Evolutionary conservation across 2,797 vertebrate genomes (phyloP).

Genomic region (Chelon auratus): DNA sequence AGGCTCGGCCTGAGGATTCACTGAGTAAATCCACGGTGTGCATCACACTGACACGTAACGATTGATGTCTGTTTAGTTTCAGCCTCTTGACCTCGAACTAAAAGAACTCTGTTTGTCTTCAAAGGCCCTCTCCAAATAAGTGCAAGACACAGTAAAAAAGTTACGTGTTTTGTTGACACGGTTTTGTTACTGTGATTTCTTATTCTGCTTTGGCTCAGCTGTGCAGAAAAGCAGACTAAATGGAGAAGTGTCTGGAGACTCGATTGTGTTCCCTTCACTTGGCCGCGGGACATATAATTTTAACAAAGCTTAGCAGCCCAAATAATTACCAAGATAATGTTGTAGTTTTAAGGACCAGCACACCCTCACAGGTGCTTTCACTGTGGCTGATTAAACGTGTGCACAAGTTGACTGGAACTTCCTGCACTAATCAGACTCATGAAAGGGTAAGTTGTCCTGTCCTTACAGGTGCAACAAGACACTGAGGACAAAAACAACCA

Average conservation of each 20-base stretch:
- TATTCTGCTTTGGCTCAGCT: background rate
- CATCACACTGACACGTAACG: constrained; percentile 42
- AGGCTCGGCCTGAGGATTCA: constrained; percentile 33
- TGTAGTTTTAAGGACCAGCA: background rate
- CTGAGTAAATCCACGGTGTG: constrained; percentile 24
- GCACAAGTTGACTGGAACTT: constrained; percentile 13
- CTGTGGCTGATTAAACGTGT: constrained; percentile 22
- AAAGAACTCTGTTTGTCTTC: constrained; percentile 40
- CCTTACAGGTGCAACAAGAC: constrained; percentile 11
- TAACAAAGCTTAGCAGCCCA: background rate
- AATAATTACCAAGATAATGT: background rate
- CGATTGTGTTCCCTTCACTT: constrained; percentile 4
- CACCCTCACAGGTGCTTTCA: constrained; percentile 30
- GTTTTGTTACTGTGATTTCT: constrained; percentile 4
- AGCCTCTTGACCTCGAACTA: constrained; percentile 50
- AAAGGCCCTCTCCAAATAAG: constrained; percentile 37
- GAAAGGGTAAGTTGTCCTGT: background rate
- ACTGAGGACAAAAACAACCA: background rate
- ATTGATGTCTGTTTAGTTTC: constrained; percentile 57
- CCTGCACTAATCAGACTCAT: background rate
- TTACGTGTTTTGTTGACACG: background rate
- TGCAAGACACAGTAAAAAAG: background rate
- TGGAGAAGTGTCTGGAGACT: background rate
- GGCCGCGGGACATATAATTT: constrained; percentile 10
- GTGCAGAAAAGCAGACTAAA: background rate